phyloP scores from a whole-genome alignment of 2,797 vertebrate species.

The Fundulus diaphanus region DNA sequence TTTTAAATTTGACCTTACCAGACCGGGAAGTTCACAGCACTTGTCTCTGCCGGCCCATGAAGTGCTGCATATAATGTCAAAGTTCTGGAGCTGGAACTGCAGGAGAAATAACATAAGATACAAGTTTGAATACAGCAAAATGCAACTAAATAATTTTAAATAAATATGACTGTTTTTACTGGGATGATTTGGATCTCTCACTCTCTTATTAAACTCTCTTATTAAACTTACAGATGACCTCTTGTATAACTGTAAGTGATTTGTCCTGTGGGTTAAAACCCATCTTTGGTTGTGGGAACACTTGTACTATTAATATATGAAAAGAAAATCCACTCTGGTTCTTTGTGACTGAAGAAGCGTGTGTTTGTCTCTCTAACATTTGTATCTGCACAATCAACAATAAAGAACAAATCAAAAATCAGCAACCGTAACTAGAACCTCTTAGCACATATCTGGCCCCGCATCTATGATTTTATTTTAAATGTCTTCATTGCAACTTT shows the following conservation, averaged over 20 bases:
- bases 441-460: not conserved
- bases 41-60: slow-evolving; percentile 93
- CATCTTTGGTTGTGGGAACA: too few species aligned
- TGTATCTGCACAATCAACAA: not conserved
- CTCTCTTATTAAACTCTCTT: too few species aligned
- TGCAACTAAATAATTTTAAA: not conserved
- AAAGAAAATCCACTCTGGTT: not conserved
- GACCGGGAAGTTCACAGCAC: slow-evolving; percentile 94
- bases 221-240: too few species aligned
- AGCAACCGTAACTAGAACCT: not conserved
- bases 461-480: not conserved
- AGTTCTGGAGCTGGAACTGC: slow-evolving; percentile 96
- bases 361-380: not conserved
- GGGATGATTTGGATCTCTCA: not conserved
- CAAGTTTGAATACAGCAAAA: not conserved
- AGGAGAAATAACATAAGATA: not conserved
- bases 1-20: slow-evolving; percentile 83
- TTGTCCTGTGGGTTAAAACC: too few species aligned
- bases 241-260: too few species aligned
- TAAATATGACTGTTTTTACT: not conserved
- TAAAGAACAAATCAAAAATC: not conserved
- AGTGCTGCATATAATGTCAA: slow-evolving; percentile 94
- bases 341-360: not conserved
- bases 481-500: fast-evolving
- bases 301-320: too few species aligned